These are phyloP conservation scores for Nothura maculosa DNA, from an alignment of 2,797 vertebrate genomes.

Conservation along the genomic window DNA sequence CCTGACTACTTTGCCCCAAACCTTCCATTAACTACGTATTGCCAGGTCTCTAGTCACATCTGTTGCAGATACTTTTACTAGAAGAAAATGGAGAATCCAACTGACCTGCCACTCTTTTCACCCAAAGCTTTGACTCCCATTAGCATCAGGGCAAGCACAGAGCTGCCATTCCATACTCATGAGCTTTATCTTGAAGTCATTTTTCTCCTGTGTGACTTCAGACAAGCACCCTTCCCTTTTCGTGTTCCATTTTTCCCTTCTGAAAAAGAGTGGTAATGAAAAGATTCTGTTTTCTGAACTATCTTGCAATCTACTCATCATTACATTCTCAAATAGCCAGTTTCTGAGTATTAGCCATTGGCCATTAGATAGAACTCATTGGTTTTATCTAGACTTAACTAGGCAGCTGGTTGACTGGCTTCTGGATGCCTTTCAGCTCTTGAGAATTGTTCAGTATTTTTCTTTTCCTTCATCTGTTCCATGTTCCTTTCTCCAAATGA, in stretches of 20 bases:
- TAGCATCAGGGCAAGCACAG: neutral
- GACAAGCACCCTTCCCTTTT: neutral
- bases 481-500: neutral
- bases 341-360: neutral
- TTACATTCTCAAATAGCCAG: neutral
- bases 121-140: neutral
- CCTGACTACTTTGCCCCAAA: neutral
- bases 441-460: neutral
- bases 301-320: neutral
- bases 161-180: neutral
- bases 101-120: neutral
- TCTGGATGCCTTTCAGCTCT: neutral
- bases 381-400: neutral
- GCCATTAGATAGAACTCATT: neutral
- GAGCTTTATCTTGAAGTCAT: neutral
- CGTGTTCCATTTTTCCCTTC: neutral
- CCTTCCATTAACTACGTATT: slow-evolving; percentile 1
- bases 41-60: neutral
- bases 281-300: neutral
- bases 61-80: neutral
- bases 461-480: neutral
- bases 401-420: neutral
- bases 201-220: neutral
- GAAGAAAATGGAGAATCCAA: neutral
- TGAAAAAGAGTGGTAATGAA: slow-evolving; percentile 7